Evolutionary conservation across 2,888 invertebrate species (phyloP).

Genomic region (Dyspetes luteomarginatus): DNA sequence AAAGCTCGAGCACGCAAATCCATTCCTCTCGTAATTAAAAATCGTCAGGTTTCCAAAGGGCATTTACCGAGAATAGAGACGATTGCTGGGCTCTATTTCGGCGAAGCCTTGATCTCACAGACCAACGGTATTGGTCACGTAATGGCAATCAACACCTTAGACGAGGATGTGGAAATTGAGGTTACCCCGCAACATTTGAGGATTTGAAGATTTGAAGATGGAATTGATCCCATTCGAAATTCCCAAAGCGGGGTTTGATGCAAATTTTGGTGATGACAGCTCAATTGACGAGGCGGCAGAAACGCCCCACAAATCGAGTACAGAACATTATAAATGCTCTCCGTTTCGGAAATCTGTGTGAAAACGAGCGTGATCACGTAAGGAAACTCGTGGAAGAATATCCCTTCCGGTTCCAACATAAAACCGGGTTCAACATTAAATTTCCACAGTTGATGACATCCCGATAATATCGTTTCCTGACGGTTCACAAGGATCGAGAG

Average conservation of each 20-base stretch:
- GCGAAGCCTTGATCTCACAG: not conserved
- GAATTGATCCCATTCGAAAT: not conserved
- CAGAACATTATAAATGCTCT: not conserved
- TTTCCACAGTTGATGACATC: not conserved
- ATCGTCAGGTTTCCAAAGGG: not conserved
- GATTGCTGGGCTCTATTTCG: not conserved
- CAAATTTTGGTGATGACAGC: not conserved
- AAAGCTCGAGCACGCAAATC: not conserved
- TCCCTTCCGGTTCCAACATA: not conserved
- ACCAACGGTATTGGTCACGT: not conserved
- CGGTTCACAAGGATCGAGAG: not conserved
- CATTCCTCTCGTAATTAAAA: not conserved
- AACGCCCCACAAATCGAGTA: not conserved
- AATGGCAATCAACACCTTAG: constrained; percentile 7
- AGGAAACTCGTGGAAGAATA: not conserved
- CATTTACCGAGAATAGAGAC: constrained; percentile 9
- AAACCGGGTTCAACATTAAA: not conserved
- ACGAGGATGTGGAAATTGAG: constrained; percentile 7
- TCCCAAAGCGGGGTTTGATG: not conserved
- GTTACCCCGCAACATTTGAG: not conserved
- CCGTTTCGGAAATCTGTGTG: not conserved
- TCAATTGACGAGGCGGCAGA: not conserved
- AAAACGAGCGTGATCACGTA: not conserved
- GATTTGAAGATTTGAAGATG: too few relatives aligned
- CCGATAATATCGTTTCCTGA: constrained; percentile 1